Base-by-base conservation (phyloP, 2,888 invertebrate genomes). In the Sylvicola cinctus region DNA sequence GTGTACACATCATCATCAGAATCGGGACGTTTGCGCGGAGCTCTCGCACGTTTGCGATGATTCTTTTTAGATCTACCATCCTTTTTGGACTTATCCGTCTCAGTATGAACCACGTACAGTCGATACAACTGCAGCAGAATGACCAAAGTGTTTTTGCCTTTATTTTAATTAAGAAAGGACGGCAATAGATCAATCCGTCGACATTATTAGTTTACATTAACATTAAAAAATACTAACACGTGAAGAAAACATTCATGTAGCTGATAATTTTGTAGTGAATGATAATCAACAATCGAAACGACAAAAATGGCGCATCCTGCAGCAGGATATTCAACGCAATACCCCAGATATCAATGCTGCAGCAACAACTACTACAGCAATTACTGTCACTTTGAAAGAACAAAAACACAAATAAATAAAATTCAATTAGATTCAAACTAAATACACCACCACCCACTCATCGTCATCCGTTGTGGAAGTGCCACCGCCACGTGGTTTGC, bases 191-290 rank as follows among this genome's bases (percentile, higher is more conserved):
- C n/a, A 13, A 13, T 28, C 14, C 7, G 5, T 13, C 10, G 5
- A 28, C 14, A 28, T n/a, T n/a, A 28, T 28, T 13, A 7, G 25
- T n/a, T n/a, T n/a, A n/a, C n/a, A n/a, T n/a, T 8, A 20, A 20
- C 20, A 6, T 20, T 6, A 4, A 8, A 4, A 20, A 20, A 20
- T 6, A 87, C 59, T 87, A 81, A 58, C 87, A 88, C 0, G 90
- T 90, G 60, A 93, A 93, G 61, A 93, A 93, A 14, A 91, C 81
- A 53, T 91, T 91, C 76, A 90, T 90, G 49, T 93, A 90, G 46
- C 81, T 88, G 42, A 88, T 77, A 20, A 91, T 84, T 42, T 74
- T 70, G 54, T 83, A 90, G 46, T 85, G 78, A 8, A 79, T 69
- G 38, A 93, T 88, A 30, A 93, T 74, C 17, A 88, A 66, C 3